Conservation (phyloP, 2,113 vertebrate species). For the Brienomyrus brachyistius region DNA sequence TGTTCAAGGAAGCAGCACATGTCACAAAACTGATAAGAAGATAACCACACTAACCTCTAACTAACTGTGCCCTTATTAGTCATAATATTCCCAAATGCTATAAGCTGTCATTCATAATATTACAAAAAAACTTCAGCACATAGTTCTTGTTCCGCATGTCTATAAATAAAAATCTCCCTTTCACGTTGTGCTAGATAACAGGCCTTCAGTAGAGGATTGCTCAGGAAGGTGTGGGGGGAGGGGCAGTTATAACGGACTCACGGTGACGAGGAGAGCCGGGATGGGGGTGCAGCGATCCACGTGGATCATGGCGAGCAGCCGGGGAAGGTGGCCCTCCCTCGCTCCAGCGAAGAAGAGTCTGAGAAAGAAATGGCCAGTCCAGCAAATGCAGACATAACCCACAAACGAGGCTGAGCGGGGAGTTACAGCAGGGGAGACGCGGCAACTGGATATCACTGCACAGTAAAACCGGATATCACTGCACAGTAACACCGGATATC, state of each 20-base stretch:
- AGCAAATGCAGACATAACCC: not conserved
- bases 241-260: constrained; percentile 44
- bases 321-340: constrained; percentile 67
- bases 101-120: not conserved
- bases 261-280: constrained; percentile 69
- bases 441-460: not conserved
- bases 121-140: not conserved
- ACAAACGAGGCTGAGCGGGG: not conserved
- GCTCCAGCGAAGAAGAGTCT: constrained; percentile 72
- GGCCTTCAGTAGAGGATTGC: not conserved
- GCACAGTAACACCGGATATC: not conserved
- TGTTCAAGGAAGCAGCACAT: not conserved
- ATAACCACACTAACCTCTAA: not conserved
- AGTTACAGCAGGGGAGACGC: not conserved
- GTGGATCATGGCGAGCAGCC: constrained; percentile 72
- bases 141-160: not conserved
- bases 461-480: not conserved
- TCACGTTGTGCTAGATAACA: not conserved
- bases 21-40: not conserved
- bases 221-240: not conserved
- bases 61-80: not conserved
- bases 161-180: not conserved
- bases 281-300: constrained; percentile 68
- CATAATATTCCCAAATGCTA: not conserved
- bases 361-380: constrained; percentile 20